Base-by-base conservation (phyloP, 2,888 invertebrate genomes). In the Aphidius colemani region DNA sequence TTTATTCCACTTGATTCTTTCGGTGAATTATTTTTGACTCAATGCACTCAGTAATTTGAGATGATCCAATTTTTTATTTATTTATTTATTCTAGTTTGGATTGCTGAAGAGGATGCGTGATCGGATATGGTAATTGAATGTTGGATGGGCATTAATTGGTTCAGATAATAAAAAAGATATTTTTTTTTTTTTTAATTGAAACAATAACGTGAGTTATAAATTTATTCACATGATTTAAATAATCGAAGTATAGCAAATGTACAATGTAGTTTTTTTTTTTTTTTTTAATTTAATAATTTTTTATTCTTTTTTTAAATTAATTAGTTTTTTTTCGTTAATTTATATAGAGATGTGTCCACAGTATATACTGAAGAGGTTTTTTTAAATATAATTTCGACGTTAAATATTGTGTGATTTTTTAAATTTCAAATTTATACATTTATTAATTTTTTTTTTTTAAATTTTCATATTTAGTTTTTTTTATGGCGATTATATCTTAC, bases 211-310 rank as follows among this genome's bases (percentile, higher is more conserved):
- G 80, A 76, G 77, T 82, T 80, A 81, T 81, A 81, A 82, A 79
- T 82, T 82, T 82, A 82, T 82, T 82, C 80, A 82, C 80, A 81
- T 77, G 77, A 79, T 80, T 81, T 81, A 80, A 81, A 80, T 80
- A 79, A 78, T 79, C 76, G 74, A 76, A 80, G 78, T 78, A 79
- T 79, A 80, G 79, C 75, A 75, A 74, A 76, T 75, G 75, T 75
- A 75, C 74, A 73, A 72, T 71, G 73, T 71, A 70, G 69, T 62
- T 57, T 64, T 61, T 55, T 57, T 66, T 62, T 44, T 64, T 9
- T 58, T 53, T 45, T 39, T 53, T 39, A 39, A 53, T 45, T 58
- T 30, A 30, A 30, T 30, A 30, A 30, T 30, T 30, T 53, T 63
- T 45, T 9, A 44, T 57, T 46, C 40, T 46, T 50, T 59, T 30